phyloP scores from a whole-genome alignment of 1,140 invertebrate species.

The Drosophila biarmipes region DNA sequence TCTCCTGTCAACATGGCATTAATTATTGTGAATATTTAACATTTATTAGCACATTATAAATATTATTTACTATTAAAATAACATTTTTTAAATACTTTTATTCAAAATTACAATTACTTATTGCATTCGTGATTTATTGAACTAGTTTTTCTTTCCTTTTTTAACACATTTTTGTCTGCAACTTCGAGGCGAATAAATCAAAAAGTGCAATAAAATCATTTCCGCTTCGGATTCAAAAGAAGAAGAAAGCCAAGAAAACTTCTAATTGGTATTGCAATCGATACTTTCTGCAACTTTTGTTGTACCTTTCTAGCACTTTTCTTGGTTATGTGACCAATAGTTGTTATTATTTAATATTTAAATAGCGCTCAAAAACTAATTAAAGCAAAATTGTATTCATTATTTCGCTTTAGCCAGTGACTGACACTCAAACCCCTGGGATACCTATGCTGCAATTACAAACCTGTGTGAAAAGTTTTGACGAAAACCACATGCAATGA shows the following conservation, averaged over 20 bases:
- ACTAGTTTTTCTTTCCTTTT: neutral
- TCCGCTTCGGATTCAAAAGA: slow-evolving; percentile 37
- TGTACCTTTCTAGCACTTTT: slow-evolving; percentile 14
- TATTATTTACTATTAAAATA: neutral
- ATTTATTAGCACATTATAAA: neutral
- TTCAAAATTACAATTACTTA: neutral
- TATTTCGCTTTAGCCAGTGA: neutral
- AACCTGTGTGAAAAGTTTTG: slow-evolving; percentile 17
- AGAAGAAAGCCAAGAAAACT: slow-evolving; percentile 42
- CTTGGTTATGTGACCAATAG: too few relatives aligned
- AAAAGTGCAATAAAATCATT: slow-evolving; percentile 67
- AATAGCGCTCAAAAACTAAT: neutral
- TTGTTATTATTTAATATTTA: too few relatives aligned
- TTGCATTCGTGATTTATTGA: slow-evolving; percentile 32
- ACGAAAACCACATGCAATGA: slow-evolving; percentile 55
- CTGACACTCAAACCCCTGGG: slow-evolving; percentile 3
- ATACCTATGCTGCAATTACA: slow-evolving; percentile 27
- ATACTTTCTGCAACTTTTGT: neutral
- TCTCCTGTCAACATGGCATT: neutral
- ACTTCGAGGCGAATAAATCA: slow-evolving; percentile 56
- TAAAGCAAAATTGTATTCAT: slow-evolving; percentile 5
- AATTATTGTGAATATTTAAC: too few relatives aligned
- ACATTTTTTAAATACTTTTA: too few relatives aligned
- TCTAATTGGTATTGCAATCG: slow-evolving; percentile 71
- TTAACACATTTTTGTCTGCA: slow-evolving; percentile 15